phyloP scores from a whole-genome alignment of 2,113 vertebrate genomes.

The Benitochromis conjunctus region DNA sequence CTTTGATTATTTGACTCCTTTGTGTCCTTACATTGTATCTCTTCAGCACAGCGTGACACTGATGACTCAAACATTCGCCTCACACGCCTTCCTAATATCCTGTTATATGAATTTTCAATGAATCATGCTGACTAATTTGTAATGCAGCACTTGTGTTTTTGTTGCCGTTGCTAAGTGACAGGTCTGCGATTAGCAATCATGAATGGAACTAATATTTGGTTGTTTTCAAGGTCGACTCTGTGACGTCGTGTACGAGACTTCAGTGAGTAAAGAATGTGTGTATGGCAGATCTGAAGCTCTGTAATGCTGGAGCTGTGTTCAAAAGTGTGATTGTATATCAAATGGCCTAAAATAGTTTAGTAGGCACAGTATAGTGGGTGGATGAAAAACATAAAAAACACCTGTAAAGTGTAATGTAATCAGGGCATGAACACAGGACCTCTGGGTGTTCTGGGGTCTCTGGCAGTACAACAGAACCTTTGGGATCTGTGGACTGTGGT shows the following conservation, averaged over 20 bases:
- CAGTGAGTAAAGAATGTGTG: not conserved
- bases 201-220: conserved; percentile 34
- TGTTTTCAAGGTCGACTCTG: not conserved
- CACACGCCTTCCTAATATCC: conserved; percentile 4
- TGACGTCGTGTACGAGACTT: conserved; percentile 23
- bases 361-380: not conserved
- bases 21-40: not conserved
- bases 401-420: not conserved
- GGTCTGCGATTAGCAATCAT: conserved; percentile 23
- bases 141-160: conserved; percentile 43
- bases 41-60: not conserved
- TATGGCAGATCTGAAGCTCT: not conserved
- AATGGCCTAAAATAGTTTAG: not conserved
- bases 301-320: not conserved
- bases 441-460: not conserved
- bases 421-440: not conserved
- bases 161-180: conserved; percentile 25
- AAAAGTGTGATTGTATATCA: not conserved
- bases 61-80: conserved; percentile 19
- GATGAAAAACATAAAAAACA: not conserved
- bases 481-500: not conserved
- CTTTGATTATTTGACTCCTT: not conserved
- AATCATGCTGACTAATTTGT: conserved; percentile 33
- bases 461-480: not conserved
- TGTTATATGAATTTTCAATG: conserved; percentile 33